Evolutionary conservation across 2,888 invertebrate species (phyloP), one percentile per base, ranked within the genome.

Genomic region (Ophion ellenae): DNA sequence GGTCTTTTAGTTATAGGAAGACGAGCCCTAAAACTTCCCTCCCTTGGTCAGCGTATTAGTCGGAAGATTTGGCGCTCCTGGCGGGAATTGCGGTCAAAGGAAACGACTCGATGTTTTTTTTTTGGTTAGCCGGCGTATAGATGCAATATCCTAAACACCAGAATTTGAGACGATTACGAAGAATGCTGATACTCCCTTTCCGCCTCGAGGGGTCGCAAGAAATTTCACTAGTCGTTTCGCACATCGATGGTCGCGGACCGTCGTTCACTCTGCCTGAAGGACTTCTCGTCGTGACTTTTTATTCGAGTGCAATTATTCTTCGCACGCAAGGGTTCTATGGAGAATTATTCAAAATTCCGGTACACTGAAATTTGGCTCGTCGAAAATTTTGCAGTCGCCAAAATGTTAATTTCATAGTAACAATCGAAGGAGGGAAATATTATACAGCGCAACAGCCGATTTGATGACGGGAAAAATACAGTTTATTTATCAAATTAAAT

Each of bases 131-230:
- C 14, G 89, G 86, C 87, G 81, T 81, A 64, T 64, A 64, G 83
- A 78, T 73, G 89, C 81, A 79, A 66, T 66, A 63, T 86, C 79
- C 87, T 90, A 90, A 91, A 90, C 89, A 83, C 91, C 90, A 85
- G 88, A 91, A 92, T 92, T 92, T 91, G 80, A 74, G 81, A 84
- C 90, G 87, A 90, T 91, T 91, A 92, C 86, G 85, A 84, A 76
- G 67, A 77, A 83, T 84, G 57, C 89, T 81, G 88, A 80, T 85
- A 89, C 88, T 84, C 89, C 87, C 17, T 59, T 83, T 20, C 3
- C 64, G 73, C 87, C 85, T 80, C 45, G 69, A 78, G 83, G 84
- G 67, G 45, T 57, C 59, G 10, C 28, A 69, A 32, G 69, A 67
- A 59, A 71, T 80, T 84, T 80, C 40, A 45, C 61, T 67, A 66